Evolutionary conservation across 92 coral and sea anemone genomes (phyloP).

Genomic region (Epizoanthus rinbou): DNA sequence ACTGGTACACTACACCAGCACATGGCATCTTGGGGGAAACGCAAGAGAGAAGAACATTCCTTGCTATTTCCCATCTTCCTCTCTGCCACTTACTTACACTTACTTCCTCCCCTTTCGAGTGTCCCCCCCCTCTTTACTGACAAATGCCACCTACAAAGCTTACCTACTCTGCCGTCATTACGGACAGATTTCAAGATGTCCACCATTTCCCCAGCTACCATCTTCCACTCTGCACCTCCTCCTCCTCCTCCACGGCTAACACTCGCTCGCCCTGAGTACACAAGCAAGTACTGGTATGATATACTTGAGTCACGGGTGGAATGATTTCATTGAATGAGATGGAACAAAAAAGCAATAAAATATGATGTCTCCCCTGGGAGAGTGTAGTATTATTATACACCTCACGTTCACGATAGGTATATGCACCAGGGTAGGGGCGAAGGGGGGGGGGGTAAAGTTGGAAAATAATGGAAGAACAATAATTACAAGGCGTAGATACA

Average conservation of each 20-base stretch:
- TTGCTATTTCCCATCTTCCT: neutral
- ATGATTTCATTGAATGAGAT: neutral
- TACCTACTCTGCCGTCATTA: slow-evolving; percentile 71
- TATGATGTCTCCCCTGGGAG: too few species aligned
- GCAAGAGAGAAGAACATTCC: too few species aligned
- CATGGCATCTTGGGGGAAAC: too few species aligned
- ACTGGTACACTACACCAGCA: too few species aligned
- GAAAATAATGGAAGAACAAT: too few species aligned
- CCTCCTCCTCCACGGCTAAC: slow-evolving; percentile 55
- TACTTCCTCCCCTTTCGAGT: neutral
- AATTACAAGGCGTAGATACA: too few species aligned
- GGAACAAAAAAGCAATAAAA: neutral
- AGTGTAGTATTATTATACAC: too few species aligned
- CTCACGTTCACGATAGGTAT: too few species aligned
- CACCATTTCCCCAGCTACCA: slow-evolving; percentile 89
- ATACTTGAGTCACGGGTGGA: neutral
- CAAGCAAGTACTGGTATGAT: neutral
- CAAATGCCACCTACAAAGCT: neutral
- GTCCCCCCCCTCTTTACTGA: too few species aligned
- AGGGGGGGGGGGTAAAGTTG: too few species aligned
- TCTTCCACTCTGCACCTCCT: slow-evolving; percentile 73
- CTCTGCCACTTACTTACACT: neutral
- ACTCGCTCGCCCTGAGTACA: slow-evolving; percentile 68
- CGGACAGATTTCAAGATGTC: slow-evolving; percentile 78
- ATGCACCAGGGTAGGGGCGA: too few species aligned